A percentile compares a stretch with the other conserved stretches of the same genome.
Conservation (phyloP, 1,140 invertebrate species). For the Bombus ignitus region DNA sequence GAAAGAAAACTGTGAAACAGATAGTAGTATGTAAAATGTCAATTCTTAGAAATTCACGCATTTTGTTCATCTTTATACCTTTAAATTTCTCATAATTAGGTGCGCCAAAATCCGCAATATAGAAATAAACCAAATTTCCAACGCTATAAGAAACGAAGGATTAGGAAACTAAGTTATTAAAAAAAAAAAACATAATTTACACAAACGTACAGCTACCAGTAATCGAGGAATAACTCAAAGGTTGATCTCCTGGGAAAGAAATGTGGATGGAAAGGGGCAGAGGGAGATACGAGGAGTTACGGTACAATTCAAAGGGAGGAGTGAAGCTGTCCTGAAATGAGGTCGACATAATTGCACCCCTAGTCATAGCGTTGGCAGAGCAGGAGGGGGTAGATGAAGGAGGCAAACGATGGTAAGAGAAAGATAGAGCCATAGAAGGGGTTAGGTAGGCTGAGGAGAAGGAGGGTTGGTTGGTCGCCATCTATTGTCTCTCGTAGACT, state of each 20-base stretch:
- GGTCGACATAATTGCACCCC: constrained; percentile 72
- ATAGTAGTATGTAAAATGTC: no score
- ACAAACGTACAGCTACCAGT: no score
- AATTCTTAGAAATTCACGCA: no score
- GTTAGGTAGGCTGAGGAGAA: constrained; percentile 50
- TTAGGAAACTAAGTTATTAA: no score
- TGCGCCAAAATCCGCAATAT: no score
- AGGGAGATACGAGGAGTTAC: constrained; percentile 15
- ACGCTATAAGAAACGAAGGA: no score
- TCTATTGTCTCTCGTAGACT: constrained; percentile 79
- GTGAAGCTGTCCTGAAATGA: constrained; percentile 66
- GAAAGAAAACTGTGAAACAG: no score
- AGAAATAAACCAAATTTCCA: no score
- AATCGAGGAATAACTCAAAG: constrained; percentile 3
- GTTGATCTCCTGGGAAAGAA: not conserved
- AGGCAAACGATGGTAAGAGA: constrained; percentile 52
- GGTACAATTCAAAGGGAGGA: constrained; percentile 51
- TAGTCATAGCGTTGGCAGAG: constrained; percentile 51
- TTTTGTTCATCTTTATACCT: no score
- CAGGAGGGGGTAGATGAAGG: constrained; percentile 29
- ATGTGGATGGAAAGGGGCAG: not conserved
- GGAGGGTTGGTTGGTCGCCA: constrained; percentile 65
- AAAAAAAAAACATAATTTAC: no score
- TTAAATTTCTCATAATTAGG: no score
- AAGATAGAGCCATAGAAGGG: constrained; percentile 36